Conservation (phyloP, 2,113 vertebrate species). For the Elephas maximus region DNA sequence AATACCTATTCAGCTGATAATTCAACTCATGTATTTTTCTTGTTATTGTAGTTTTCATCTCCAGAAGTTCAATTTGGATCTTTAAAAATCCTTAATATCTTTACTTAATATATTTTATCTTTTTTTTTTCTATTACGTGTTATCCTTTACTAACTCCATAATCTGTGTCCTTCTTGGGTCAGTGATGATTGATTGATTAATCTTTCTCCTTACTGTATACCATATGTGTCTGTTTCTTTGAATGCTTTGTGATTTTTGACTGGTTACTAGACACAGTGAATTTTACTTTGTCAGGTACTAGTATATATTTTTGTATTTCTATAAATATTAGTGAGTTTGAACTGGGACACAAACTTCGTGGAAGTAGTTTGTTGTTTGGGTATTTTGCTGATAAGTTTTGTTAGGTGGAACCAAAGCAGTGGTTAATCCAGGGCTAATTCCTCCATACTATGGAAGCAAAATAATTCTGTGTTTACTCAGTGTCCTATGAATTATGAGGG, state of each 20-base stretch:
- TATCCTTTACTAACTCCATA: background rate
- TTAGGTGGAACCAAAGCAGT: background rate
- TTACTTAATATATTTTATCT: background rate
- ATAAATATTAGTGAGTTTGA: background rate
- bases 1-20: background rate
- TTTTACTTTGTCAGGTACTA: background rate
- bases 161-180: background rate
- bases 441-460: background rate
- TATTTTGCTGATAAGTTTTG: background rate
- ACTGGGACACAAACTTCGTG: background rate
- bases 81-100: background rate
- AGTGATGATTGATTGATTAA: too few species aligned
- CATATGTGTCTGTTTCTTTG: background rate
- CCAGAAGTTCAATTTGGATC: background rate
- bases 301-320: background rate
- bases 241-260: background rate
- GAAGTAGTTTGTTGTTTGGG: background rate
- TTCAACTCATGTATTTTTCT: background rate
- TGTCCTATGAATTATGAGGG: fast-evolving
- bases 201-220: background rate
- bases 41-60: background rate
- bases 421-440: background rate
- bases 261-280: background rate
- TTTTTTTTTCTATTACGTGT: background rate
- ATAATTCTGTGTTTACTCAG: background rate